Evolutionary conservation across 2,888 invertebrate species (phyloP), one percentile per base, ranked within the genome.

Genomic region (Macrosiphum euphorbiae): DNA sequence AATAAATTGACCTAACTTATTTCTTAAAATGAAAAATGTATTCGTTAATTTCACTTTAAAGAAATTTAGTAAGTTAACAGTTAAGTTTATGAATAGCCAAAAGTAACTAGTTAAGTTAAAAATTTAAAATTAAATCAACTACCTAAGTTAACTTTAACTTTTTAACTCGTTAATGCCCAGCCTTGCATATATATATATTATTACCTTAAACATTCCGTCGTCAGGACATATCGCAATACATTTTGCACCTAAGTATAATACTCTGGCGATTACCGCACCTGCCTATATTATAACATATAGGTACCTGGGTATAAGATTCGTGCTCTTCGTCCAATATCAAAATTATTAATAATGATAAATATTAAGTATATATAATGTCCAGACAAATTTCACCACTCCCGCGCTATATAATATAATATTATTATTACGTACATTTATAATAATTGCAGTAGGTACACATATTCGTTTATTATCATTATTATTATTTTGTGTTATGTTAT

Each of bases 381-480:
- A 78, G 35, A 35, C 20, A 35, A 78, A 78, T 78, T 78, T 78
- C 35, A 78, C 78, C 20, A 78, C 78, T 78, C 78, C n/a, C 52
- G 47, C 47, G 35, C 88, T 52, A 52, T 88, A 78, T 35, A 78
- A 78, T 55, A 88, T 35, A 47, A 47, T 87, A 87, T 44, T 87
- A 87, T 44, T 87, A 87, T 87, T 28, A 87, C 10, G 50, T 47
- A 87, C 20, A 78, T 78, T 87, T 87, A 87, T 87, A 87, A 87
- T 50, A 87, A 87, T 87, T 44, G 87, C 50, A 44, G 44, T 87
- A 47, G 87, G 13, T 50, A 50, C 44, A 28, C 11, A 50, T 50
- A 44, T 44, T 87, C 87, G 87, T 47, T 87, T 87, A 47, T 87
- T 87, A 44, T 47, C 87, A 35, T 78, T 78, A 78, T 78, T 78